phyloP scores from a whole-genome alignment of 23 tunicate genomes.

The Trididemnum nubilum region DNA sequence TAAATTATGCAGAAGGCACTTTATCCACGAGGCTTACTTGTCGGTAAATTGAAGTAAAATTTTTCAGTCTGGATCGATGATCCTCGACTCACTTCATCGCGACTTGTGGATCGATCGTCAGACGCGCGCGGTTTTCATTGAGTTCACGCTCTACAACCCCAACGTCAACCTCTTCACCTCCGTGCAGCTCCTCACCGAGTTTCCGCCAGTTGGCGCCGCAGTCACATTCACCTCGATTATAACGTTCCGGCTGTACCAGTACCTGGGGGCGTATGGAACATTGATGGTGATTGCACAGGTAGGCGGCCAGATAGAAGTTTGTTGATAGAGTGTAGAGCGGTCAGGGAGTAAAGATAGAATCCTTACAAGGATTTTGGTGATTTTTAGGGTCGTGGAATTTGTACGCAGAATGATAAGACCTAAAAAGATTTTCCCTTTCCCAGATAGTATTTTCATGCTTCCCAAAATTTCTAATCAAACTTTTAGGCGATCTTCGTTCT shows the following conservation, averaged over 20 bases:
- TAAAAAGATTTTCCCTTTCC: not conserved
- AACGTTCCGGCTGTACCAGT: conserved; percentile 89
- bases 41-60: no score
- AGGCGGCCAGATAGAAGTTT: no score
- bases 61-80: conserved; percentile 56
- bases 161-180: conserved; percentile 86
- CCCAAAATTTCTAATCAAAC: not conserved
- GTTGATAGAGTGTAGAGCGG: no score
- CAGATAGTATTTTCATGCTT: not conserved
- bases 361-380: not conserved
- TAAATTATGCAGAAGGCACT: no score
- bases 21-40: no score
- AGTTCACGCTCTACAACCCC: conserved; percentile 95
- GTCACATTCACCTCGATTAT: conserved; percentile 69
- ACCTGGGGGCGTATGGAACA: conserved; percentile 83
- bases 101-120: conserved; percentile 82
- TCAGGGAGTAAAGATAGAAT: not conserved
- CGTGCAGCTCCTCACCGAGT: conserved; percentile 77
- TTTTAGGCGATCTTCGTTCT: conserved; percentile 71
- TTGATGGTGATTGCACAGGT: conserved; percentile 91
- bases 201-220: conserved; percentile 97
- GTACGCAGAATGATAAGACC: no score
- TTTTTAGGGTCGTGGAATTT: not conserved
- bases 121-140: conserved; percentile 87
- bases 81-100: conserved; percentile 46